Evolutionary conservation across 2,888 invertebrate species (phyloP).

Genomic region (Cremastinae sp.): DNA sequence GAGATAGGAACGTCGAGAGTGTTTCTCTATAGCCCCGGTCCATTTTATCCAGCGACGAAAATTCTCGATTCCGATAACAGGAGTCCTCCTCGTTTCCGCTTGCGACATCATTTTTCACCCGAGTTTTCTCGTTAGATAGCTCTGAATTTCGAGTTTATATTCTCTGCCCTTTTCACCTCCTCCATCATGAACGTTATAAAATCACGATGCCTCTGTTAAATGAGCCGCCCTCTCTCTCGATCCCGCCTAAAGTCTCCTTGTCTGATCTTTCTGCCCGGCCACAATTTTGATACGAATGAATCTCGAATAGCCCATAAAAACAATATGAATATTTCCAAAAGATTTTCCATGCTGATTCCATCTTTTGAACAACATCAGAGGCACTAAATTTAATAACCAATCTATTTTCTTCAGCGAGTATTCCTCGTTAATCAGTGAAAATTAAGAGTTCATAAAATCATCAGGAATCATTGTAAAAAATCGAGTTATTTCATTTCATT

Average conservation of each 20-base stretch:
- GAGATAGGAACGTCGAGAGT: constrained; percentile 20
- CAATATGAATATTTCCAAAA: background rate
- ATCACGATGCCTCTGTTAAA: constrained; percentile 3
- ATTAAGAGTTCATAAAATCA: too few species aligned
- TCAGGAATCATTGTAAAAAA: too few species aligned
- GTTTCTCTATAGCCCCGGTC: background rate
- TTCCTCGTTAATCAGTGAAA: too few species aligned
- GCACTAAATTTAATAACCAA: background rate
- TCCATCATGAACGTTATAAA: background rate
- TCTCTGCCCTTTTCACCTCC: constrained; percentile 9
- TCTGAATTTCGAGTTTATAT: constrained; percentile 39
- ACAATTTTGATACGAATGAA: constrained; percentile 2
- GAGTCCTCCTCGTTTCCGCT: constrained; percentile 36
- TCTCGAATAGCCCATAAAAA: background rate
- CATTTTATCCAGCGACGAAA: constrained; percentile 3
- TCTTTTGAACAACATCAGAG: background rate
- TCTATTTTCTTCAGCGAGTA: too few species aligned
- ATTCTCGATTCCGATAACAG: constrained; percentile 20
- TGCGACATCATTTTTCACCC: constrained; percentile 33
- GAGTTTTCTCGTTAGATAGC: constrained; percentile 41
- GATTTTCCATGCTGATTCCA: constrained; percentile 12
- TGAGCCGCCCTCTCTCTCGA: background rate
- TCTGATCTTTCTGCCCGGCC: background rate
- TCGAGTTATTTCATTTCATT: too few species aligned
- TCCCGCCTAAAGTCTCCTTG: background rate